Base-by-base conservation (phyloP, 2,888 invertebrate species). In the Sarcophaga variegata region DNA sequence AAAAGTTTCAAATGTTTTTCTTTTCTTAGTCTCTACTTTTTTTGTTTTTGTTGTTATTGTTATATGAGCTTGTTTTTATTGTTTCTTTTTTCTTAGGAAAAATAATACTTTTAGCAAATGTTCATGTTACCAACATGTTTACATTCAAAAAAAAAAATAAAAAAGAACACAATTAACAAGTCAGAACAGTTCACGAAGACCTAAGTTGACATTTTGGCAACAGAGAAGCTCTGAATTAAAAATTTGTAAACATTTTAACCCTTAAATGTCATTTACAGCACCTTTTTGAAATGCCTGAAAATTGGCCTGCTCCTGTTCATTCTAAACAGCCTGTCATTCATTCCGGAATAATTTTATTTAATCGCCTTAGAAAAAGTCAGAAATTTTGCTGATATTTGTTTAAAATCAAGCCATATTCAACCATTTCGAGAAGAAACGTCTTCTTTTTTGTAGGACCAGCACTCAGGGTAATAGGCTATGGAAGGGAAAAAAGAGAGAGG, bases 51-150 rank as follows among this genome's bases (percentile, higher is more conserved):
- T 54, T 54, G 54, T 54, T 54, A 3, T 14, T 14, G 25, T 79
- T 75, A 47, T 49, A 20, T 66, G 22, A 62, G 12, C 17, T 59
- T 72, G 17, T 25, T 76, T 70, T 72, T 70, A 4, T 62, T 45
- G 66, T 74, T 62, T 22, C 27, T 63, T 62, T 47, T 17, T 71
- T 81, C 60, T 79, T 12, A 69, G 81, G 81, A 75, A 84, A 84
- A 75, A 76, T 82, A 82, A 79, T 72, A 87, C 84, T 66, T 66
- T 25, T 70, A 75, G 71, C 72, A 81, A 86, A 75, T 89, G 88
- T 90, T 91, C 91, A 90, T 92, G 90, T 92, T 91, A 90, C 92
- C 89, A 90, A 91, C 89, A 89, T 90, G 90, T 90, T 83, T 76
- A 85, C 67, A 74, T 67, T 74, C 59, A 66, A 49, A 76, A 79